These are phyloP conservation scores for Marmota flaviventris DNA, from an alignment of 2,113 vertebrate genomes.

Conservation along the genomic window DNA sequence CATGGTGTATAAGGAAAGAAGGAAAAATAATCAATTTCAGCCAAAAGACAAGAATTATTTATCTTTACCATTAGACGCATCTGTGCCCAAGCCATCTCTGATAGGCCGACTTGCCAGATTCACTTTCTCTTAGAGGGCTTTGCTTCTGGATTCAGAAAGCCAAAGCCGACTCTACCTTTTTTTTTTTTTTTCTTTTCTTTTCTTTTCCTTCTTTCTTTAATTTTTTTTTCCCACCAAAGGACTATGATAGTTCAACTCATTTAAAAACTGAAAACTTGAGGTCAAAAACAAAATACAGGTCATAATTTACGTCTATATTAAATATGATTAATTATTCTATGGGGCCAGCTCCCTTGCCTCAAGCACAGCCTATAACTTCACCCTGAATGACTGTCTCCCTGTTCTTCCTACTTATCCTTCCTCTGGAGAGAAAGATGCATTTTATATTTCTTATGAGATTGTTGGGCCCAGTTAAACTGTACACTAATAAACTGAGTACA, in stretches of 20 bases:
- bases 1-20: neutral
- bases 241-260: slow-evolving; percentile 63
- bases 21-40: slow-evolving; percentile 73
- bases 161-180: slow-evolving; percentile 58
- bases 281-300: slow-evolving; percentile 24
- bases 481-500: slow-evolving; percentile 90
- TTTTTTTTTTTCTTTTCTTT: slow-evolving; percentile 59
- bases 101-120: neutral
- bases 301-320: slow-evolving; percentile 75
- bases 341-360: slow-evolving; percentile 8
- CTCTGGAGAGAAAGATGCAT: slow-evolving; percentile 53
- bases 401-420: neutral
- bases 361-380: slow-evolving; percentile 43
- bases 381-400: neutral
- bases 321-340: slow-evolving; percentile 53
- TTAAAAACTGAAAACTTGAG: slow-evolving; percentile 72
- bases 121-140: slow-evolving; percentile 49
- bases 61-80: neutral
- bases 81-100: slow-evolving; percentile 60
- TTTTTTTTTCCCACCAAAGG: slow-evolving; percentile 77
- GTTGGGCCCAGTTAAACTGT: slow-evolving; percentile 85
- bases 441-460: slow-evolving; percentile 46
- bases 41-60: slow-evolving; percentile 76
- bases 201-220: neutral
- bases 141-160: slow-evolving; percentile 54